A percentile compares a stretch with the other conserved stretches of the same genome.
Evolutionary conservation across 1,140 invertebrate genomes (phyloP).

Genomic region (Epicauta chinensis): DNA sequence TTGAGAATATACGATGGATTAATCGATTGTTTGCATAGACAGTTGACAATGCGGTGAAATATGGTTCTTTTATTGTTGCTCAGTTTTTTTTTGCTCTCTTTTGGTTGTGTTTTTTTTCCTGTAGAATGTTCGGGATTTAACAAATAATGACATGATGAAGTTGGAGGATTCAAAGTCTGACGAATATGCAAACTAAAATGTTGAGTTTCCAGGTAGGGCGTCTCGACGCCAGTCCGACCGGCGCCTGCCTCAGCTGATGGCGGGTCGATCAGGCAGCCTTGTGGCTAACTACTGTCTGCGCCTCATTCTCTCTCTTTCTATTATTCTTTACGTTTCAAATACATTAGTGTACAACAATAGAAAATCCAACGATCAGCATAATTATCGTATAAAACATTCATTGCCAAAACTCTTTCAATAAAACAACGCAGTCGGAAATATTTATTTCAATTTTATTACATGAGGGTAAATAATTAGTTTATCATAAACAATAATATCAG

Average conservation of each 20-base stretch:
- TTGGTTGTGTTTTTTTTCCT: too few species aligned
- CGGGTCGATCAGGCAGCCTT: constrained; percentile 26
- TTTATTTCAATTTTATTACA: too few species aligned
- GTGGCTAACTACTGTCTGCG: constrained; percentile 18
- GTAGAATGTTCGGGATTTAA: neutral
- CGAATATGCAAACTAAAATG: constrained; percentile 19
- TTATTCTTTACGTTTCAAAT: too few species aligned
- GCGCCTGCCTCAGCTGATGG: constrained; percentile 26
- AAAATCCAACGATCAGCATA: constrained; percentile 9
- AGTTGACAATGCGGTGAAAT: too few species aligned
- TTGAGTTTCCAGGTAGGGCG: constrained; percentile 25
- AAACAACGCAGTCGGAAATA: neutral
- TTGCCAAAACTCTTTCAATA: constrained; percentile 1
- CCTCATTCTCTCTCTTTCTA: neutral
- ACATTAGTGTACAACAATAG: constrained; percentile 4
- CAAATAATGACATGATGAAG: constrained; percentile 8
- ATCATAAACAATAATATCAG: too few species aligned
- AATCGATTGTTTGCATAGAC: too few species aligned
- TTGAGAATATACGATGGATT: too few species aligned
- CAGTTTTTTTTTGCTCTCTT: too few species aligned
- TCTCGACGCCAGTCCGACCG: constrained; percentile 25
- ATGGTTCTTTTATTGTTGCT: too few species aligned
- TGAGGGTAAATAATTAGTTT: too few species aligned
- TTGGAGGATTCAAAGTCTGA: constrained; percentile 3
- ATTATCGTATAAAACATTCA: constrained; percentile 6